Evolutionary conservation across 2,113 vertebrate species (phyloP), one percentile per base, ranked within the genome.

Genomic region (Nanger granti): DNA sequence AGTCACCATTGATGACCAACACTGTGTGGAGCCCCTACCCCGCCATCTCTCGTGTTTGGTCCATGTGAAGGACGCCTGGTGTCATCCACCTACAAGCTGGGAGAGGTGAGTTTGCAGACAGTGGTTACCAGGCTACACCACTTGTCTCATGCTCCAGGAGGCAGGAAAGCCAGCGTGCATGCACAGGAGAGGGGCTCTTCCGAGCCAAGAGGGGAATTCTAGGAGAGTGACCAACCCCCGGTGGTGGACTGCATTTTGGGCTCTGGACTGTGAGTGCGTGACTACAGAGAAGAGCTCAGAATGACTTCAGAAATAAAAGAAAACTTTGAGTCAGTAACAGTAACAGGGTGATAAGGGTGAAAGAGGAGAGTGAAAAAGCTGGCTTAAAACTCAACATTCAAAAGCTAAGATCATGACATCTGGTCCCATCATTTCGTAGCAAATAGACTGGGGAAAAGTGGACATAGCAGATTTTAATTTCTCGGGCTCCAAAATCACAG

Each of bases 1-100:
- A 52, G 29, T 31, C 47, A 82, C 15, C 47, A 80, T 14, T 82
- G 73, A 41, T 12, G 37, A 26, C 37, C 73, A 76, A 44, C 73
- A 76, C 73, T 14, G 73, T 1, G 22, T 0, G 0, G 73, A 41
- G 24, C 11, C 22, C 73, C 22, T 5, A 41, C 37, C 37, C 37
- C 1, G 3, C n/a, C n/a, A 37, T 37, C n/a, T 73, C 66, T 73
- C 9, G 1, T 73, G 37, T 76, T 76, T 11, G 73, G 37, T 44
- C 73, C 73, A 26, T 2, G 73, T 44, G 37, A 76, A 41, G 37
- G 73, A 76, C 1, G 5, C 37, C 37, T 41, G 73, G 73, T 41
- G 22, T 76, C 37, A 76, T 41, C 9, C 37, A 44, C 11, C 3
- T 14, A 76, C 10, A 44, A 76, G 73, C 37, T 44, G 73, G 73